These are phyloP conservation scores for Labrus mixtus DNA, from an alignment of 2,113 vertebrate species.

Conservation along the genomic window DNA sequence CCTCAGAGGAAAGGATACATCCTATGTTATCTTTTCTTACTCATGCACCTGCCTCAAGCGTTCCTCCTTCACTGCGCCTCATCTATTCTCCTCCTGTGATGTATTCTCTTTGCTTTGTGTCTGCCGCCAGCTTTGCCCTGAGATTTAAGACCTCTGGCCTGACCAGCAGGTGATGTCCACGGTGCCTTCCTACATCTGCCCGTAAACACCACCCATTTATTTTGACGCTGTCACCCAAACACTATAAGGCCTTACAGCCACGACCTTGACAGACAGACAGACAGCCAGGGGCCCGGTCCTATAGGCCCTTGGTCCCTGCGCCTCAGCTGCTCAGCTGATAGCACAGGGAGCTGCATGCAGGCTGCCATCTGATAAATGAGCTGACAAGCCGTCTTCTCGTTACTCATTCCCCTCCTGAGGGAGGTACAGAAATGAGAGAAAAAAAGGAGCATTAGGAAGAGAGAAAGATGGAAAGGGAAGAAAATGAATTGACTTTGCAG, in stretches of 20 bases:
- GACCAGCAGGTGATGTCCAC: constrained; percentile 30
- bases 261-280: constrained; percentile 30
- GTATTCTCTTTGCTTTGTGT: constrained; percentile 15
- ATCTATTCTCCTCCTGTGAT: constrained; percentile 34
- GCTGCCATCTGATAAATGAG: constrained; percentile 81
- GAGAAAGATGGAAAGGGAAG: constrained; percentile 47
- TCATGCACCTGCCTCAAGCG: constrained; percentile 13
- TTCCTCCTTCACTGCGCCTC: constrained; percentile 14
- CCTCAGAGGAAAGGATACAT: not conserved
- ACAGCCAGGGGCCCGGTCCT: constrained; percentile 11
- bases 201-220: constrained; percentile 48
- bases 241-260: constrained; percentile 20
- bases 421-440: constrained; percentile 55
- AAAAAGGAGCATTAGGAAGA: constrained; percentile 60
- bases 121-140: constrained; percentile 28
- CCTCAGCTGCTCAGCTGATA: constrained; percentile 55
- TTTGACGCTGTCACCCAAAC: constrained; percentile 31
- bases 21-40: constrained; percentile 28
- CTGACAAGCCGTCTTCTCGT: constrained; percentile 74
- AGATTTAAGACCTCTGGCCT: constrained; percentile 49
- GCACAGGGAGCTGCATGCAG: constrained; percentile 47
- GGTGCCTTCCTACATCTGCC: constrained; percentile 24
- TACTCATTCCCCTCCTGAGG: constrained; percentile 75
- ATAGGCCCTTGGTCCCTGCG: constrained; percentile 40
- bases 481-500: constrained; percentile 70